A percentile compares a stretch with the other conserved stretches of the same genome.
These are phyloP conservation scores for Odontocerum albicorne DNA, from an alignment of 2,888 invertebrate genomes.

Conservation along the genomic window DNA sequence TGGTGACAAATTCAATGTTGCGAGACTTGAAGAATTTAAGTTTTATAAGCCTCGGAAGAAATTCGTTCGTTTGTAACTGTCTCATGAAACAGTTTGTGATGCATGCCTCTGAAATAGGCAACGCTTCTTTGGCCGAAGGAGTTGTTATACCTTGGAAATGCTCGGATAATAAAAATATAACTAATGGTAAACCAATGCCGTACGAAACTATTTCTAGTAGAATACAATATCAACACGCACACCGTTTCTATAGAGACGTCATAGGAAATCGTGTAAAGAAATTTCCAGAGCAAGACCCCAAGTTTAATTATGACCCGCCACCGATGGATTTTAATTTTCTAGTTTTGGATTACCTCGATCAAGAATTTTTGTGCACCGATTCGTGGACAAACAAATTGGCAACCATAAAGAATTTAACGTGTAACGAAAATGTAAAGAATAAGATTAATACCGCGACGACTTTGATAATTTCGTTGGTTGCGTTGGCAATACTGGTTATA, in stretches of 20 bases:
- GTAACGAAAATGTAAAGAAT: neutral
- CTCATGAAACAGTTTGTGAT: constrained; percentile 55
- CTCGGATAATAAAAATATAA: neutral
- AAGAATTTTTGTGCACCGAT: constrained; percentile 46
- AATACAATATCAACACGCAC: neutral
- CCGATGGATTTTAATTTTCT: constrained; percentile 20
- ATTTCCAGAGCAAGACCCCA: neutral
- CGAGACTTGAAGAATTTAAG: constrained; percentile 53
- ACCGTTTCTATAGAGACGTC: neutral
- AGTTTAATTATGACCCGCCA: neutral
- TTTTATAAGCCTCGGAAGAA: constrained; percentile 56
- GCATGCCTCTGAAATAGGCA: constrained; percentile 40
- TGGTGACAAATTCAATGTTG: constrained; percentile 59
- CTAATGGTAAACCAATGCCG: neutral
- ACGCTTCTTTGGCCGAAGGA: neutral
- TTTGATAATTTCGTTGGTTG: neutral
- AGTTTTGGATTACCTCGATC: constrained; percentile 44
- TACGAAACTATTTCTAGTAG: constrained; percentile 1
- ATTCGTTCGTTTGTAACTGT: constrained; percentile 64
- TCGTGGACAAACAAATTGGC: constrained; percentile 38
- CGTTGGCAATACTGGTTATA: constrained; percentile 2
- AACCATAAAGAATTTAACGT: constrained; percentile 14
- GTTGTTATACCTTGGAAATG: neutral
- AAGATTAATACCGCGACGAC: neutral
- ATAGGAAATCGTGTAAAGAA: neutral